A percentile compares a stretch with the other conserved stretches of the same genome.
These are phyloP conservation scores for Ochotona princeps DNA, from an alignment of 2,113 vertebrate genomes.

Conservation along the genomic window DNA sequence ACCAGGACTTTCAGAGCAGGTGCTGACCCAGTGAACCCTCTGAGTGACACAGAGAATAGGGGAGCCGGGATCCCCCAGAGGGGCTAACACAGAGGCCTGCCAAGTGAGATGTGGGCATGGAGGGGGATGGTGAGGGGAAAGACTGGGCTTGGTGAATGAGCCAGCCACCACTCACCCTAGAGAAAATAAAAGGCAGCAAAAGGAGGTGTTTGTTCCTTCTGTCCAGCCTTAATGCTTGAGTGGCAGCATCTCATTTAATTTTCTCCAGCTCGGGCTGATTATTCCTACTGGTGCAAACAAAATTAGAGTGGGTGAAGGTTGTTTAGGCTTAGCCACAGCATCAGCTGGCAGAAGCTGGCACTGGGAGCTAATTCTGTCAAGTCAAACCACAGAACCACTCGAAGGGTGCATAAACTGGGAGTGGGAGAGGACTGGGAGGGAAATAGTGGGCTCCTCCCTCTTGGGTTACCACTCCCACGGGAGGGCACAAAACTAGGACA, in stretches of 20 bases:
- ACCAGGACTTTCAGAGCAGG: neutral
- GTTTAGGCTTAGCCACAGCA: too few relatives aligned
- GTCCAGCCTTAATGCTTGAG: neutral
- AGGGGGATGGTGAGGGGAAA: neutral
- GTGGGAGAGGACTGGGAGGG: too few relatives aligned
- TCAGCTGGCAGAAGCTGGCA: too few relatives aligned
- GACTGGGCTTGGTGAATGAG: too few relatives aligned
- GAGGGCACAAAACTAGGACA: too few relatives aligned
- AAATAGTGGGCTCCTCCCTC: too few relatives aligned
- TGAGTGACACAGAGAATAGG: neutral
- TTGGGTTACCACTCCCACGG: too few relatives aligned
- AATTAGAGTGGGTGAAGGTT: too few relatives aligned
- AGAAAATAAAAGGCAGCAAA: neutral
- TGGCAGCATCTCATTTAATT: neutral
- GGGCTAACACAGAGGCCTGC: neutral
- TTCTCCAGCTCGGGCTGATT: neutral
- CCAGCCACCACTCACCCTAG: neutral
- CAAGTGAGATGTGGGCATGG: fast-evolving
- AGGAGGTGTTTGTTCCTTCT: neutral
- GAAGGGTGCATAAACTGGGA: too few relatives aligned
- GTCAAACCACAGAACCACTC: too few relatives aligned
- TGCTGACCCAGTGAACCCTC: neutral
- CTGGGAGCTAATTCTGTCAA: too few relatives aligned
- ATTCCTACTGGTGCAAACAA: too few relatives aligned
- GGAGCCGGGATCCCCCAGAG: neutral